Evolutionary conservation across 2,113 vertebrate genomes (phyloP).

Genomic region (Hypocryptadius cinnamomeus): DNA sequence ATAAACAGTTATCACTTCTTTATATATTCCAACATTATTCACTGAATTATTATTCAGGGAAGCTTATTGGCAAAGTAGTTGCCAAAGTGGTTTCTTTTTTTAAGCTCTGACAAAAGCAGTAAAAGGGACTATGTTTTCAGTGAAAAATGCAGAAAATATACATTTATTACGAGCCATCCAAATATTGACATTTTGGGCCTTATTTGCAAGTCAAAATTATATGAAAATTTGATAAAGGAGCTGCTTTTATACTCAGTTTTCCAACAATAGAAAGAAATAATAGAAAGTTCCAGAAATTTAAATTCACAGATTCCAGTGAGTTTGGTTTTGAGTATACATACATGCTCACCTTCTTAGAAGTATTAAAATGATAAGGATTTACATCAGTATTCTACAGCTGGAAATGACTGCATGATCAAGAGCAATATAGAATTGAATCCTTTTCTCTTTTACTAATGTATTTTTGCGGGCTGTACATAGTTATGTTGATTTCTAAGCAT

Average conservation of each 20-base stretch:
- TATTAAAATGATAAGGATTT: neutral
- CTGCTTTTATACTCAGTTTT: neutral
- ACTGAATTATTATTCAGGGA: neutral
- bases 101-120: neutral
- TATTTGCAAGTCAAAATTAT: neutral
- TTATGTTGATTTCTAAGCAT: neutral
- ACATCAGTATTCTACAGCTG: neutral
- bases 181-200: neutral
- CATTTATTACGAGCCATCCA: neutral
- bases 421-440: neutral
- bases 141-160: neutral
- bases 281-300: neutral
- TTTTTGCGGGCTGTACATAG: neutral
- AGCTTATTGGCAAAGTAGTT: neutral
- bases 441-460: neutral
- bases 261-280: neutral
- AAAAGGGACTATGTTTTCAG: neutral
- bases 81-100: neutral
- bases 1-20: neutral
- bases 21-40: neutral
- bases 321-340: neutral
- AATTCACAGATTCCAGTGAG: neutral
- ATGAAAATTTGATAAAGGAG: neutral
- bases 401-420: neutral
- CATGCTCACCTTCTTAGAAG: neutral